Evolutionary conservation across 2,797 vertebrate genomes (phyloP).

Genomic region (Sciurus carolinensis): DNA sequence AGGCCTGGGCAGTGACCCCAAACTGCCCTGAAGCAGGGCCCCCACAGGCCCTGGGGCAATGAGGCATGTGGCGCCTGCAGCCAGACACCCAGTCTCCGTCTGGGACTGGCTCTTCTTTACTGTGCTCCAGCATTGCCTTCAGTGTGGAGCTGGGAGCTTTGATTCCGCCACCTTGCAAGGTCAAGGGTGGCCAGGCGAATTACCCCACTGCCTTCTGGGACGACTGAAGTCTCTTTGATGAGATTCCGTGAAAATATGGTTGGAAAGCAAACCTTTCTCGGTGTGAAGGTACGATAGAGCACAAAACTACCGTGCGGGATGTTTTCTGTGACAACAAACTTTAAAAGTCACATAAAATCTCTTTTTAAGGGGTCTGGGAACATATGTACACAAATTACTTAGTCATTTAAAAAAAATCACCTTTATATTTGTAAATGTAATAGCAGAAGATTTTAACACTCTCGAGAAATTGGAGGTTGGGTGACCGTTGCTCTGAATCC

Average conservation of each 20-base stretch:
- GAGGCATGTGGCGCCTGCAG: not conserved
- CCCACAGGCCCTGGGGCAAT: not conserved
- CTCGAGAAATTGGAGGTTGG: not conserved
- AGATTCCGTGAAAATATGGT: not conserved
- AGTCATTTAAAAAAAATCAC: not conserved
- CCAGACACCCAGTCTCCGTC: conserved; percentile 42
- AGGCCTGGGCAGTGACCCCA: no score
- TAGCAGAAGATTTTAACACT: not conserved
- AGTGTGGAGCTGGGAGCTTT: not conserved
- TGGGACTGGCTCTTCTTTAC: not conserved
- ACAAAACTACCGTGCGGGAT: not conserved
- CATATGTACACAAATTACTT: not conserved
- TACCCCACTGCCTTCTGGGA: not conserved
- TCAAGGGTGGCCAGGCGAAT: not conserved
- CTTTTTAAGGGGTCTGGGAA: not conserved
- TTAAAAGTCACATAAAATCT: not conserved
- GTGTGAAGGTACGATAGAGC: not conserved
- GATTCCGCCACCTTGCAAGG: not conserved
- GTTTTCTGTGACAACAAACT: not conserved
- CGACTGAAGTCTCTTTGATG: not conserved
- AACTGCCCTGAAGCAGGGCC: not conserved
- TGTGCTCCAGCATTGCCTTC: not conserved
- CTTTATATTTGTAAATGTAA: not conserved
- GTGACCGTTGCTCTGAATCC: not conserved
- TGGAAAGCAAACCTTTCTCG: not conserved